These are phyloP conservation scores for Cardiocondyla obscurior DNA, from an alignment of 1,140 invertebrate genomes.

Conservation along the genomic window DNA sequence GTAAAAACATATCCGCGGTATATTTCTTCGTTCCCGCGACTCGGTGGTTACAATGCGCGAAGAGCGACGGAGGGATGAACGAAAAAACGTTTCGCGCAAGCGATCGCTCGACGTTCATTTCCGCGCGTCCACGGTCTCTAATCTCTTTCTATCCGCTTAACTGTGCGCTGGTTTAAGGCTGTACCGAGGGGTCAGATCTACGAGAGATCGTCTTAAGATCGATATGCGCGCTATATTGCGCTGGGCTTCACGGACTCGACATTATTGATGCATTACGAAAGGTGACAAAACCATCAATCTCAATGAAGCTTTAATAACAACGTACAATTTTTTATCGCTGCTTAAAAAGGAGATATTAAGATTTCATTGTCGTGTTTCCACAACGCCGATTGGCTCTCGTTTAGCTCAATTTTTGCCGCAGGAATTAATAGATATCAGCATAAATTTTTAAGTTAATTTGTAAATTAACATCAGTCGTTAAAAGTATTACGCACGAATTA, in stretches of 20 bases:
- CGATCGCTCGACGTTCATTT: constrained; percentile 35
- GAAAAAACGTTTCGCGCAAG: constrained; percentile 60
- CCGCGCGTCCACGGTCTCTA: background rate
- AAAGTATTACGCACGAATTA: too few relatives aligned
- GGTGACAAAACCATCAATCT: background rate
- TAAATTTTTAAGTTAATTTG: too few relatives aligned
- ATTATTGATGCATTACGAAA: background rate
- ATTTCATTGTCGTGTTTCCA: too few relatives aligned
- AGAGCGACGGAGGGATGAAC: constrained; percentile 31
- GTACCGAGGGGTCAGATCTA: background rate
- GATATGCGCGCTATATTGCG: background rate
- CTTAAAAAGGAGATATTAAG: too few relatives aligned
- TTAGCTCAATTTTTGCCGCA: too few relatives aligned
- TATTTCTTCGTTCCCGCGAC: constrained; percentile 57
- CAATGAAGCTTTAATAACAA: background rate
- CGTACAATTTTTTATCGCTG: too few relatives aligned
- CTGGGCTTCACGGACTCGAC: background rate
- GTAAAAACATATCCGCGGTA: constrained; percentile 68
- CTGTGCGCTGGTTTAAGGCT: background rate
- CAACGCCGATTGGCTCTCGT: too few relatives aligned
- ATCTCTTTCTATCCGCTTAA: constrained; percentile 53
- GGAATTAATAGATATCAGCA: too few relatives aligned
- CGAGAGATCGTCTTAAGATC: background rate
- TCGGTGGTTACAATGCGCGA: constrained; percentile 35
- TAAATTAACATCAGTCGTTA: too few relatives aligned